These are phyloP conservation scores for Datnioides undecimradiatus DNA, from an alignment of 2,113 vertebrate genomes.

Conservation along the genomic window DNA sequence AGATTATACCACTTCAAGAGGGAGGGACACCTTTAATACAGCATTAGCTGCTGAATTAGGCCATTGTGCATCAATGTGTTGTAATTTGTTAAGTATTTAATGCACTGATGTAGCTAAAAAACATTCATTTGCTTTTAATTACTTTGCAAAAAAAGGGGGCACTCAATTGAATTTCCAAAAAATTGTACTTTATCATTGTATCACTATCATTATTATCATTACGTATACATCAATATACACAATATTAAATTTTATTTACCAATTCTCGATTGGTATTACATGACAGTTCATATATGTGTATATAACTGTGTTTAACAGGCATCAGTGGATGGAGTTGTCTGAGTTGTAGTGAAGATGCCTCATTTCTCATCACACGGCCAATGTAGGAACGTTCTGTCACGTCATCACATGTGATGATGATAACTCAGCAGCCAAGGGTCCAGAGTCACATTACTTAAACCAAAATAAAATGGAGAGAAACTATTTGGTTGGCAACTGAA, in stretches of 20 bases:
- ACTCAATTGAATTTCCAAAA: too few species aligned
- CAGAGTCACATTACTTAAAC: not conserved
- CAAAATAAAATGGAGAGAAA: not conserved
- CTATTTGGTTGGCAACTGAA: too few species aligned
- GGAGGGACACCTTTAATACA: not conserved
- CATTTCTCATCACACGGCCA: not conserved
- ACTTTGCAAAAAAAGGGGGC: not conserved
- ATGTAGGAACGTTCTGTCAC: not conserved
- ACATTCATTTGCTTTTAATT: not conserved
- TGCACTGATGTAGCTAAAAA: too few species aligned
- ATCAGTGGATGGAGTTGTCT: too few species aligned
- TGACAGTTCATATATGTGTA: too few species aligned
- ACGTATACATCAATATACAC: too few species aligned
- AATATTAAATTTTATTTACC: not conserved
- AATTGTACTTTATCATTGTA: too few species aligned
- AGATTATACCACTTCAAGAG: not conserved
- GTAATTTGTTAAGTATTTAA: not conserved
- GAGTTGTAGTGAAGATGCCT: not conserved
- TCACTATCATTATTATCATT: too few species aligned
- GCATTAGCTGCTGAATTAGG: not conserved
- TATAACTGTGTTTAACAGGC: too few species aligned
- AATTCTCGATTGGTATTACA: too few species aligned
- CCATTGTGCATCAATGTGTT: not conserved
- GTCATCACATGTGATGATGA: not conserved
- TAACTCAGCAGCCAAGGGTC: not conserved